Evolutionary conservation across 2,888 invertebrate genomes (phyloP).

Genomic region (Mesorhabditis sp.): DNA sequence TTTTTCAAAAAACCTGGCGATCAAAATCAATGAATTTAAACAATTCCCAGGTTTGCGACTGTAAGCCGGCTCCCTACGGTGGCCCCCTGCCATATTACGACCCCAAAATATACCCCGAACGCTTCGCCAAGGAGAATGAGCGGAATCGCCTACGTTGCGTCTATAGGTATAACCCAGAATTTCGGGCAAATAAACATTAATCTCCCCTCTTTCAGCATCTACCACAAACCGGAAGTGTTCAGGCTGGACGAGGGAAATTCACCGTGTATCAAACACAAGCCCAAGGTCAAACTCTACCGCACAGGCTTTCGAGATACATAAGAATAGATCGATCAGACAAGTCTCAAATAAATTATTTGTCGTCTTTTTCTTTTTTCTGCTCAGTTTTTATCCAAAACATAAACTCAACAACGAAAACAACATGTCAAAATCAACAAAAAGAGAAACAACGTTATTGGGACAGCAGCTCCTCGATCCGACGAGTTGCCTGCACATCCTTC

Average conservation of each 20-base stretch:
- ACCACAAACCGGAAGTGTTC: background rate
- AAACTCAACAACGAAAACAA: background rate
- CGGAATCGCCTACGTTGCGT: constrained; percentile 37
- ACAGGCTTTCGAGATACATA: background rate
- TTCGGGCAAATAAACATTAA: background rate
- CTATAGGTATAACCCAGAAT: background rate
- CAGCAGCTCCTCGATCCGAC: background rate
- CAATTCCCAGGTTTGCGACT: constrained; percentile 40
- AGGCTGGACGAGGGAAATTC: background rate
- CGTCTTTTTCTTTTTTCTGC: too few species aligned
- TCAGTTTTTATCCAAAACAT: background rate
- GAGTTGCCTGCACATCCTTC: background rate
- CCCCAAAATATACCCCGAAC: constrained; percentile 42
- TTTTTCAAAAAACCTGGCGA: too few species aligned
- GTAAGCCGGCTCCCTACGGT: constrained; percentile 46
- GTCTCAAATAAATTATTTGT: background rate
- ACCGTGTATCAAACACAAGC: background rate
- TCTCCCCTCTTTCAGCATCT: background rate
- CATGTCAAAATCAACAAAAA: background rate
- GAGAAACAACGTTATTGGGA: background rate
- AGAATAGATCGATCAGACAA: background rate
- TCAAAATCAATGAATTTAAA: too few species aligned
- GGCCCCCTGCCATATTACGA: constrained; percentile 47
- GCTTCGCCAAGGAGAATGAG: constrained; percentile 41
- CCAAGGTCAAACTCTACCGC: background rate